Evolutionary conservation across 2,888 invertebrate genomes (phyloP), one percentile per base, ranked within the genome.

Genomic region (Drosophila meridionalis): DNA sequence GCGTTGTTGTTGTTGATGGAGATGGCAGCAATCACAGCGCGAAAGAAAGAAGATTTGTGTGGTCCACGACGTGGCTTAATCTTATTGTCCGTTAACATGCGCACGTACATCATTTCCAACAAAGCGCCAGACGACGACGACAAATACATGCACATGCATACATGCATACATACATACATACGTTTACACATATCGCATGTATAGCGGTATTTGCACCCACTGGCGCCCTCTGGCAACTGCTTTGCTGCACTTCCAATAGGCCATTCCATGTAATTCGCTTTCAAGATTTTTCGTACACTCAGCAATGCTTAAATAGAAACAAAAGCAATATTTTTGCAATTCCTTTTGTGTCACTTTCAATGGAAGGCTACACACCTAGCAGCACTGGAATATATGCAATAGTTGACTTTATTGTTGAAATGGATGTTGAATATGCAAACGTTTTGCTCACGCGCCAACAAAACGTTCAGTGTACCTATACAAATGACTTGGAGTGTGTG

Each of bases 11-110:
- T 67, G 52, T 9, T 38, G 9, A 72, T 78, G 83, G 67, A 83
- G 57, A 69, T 60, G 78, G 55, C 69, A 65, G 69, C 56, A 80
- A 63, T 68, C 73, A 48, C 56, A 64, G 50, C 34, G 59, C 69
- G 50, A 50, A 65, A 50, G 61, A 76, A 72, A 53, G 40, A 74
- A 71, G 64, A 65, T 71, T 68, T 75, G 80, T 87, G 80, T 83
- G 80, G 78, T 77, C 73, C 71, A 47, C 57, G 52, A 32, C 14
- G 8, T 45, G 64, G 56, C 62, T 62, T 58, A 59, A 58, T 65
- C 53, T 63, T 61, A 72, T 75, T 78, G 79, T 65, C 59, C 59
- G 72, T 26, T 68, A 53, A 64, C 58, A 69, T 56, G 63, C 57
- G 28, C 52, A 63, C 73, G 68, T 72, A 72, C 69, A 68, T 69